phyloP scores from a whole-genome alignment of 2,797 vertebrate genomes.

The Sebastes cheni region DNA sequence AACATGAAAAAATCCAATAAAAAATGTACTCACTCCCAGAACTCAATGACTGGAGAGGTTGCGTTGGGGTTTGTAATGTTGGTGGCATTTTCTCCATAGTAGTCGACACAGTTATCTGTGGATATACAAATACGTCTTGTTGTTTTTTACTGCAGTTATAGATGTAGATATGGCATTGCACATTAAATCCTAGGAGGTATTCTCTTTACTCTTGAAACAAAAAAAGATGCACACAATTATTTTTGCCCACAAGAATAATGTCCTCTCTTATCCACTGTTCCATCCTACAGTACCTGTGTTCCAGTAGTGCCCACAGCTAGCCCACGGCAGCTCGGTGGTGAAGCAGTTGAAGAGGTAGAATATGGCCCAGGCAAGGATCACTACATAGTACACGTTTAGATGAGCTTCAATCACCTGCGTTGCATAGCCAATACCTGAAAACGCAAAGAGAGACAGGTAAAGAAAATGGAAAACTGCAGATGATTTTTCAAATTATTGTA shows the following conservation, averaged over 20 bases:
- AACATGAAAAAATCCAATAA: background rate
- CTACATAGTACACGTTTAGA: constrained; percentile 97
- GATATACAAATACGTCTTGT: constrained; percentile 15
- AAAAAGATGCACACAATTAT: background rate
- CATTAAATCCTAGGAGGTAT: background rate
- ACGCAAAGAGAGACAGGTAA: background rate
- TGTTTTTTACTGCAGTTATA: background rate
- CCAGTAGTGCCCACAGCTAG: constrained; percentile 97
- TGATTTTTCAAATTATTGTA: background rate
- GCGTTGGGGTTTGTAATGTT: constrained; percentile 92
- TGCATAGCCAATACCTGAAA: constrained; percentile 94
- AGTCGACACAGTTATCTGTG: constrained; percentile 95
- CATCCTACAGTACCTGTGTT: constrained; percentile 89
- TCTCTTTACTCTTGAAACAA: background rate
- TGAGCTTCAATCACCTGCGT: constrained; percentile 98
- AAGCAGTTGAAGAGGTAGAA: constrained; percentile 99
- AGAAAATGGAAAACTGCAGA: background rate
- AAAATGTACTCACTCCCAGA: constrained; percentile 96
- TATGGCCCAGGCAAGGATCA: constrained; percentile 97
- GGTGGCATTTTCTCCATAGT: constrained; percentile 91
- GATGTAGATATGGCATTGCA: background rate
- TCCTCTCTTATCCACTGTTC: background rate
- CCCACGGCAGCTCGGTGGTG: constrained; percentile 97
- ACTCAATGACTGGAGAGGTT: constrained; percentile 97
- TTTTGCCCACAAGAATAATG: background rate